Percentiles rank a stretch among this genome's conserved stretches.
Conservation (phyloP, 2,797 vertebrate genomes). For the Eleutherodactylus coqui region DNA sequence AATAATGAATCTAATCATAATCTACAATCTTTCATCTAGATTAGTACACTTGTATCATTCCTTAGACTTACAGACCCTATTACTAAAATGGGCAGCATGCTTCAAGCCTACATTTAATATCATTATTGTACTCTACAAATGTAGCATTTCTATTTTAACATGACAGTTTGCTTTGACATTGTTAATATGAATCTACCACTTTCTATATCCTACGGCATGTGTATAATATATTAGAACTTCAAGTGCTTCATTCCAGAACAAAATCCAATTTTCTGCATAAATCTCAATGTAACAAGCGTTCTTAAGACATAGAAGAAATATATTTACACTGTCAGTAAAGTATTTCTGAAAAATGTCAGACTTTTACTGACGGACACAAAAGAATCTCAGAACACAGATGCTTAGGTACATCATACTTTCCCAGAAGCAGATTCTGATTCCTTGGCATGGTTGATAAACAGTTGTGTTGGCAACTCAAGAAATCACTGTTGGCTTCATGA, state of each 20-base stretch:
- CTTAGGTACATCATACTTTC: slow-evolving; percentile 78
- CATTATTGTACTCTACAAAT: not conserved
- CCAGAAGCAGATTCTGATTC: slow-evolving; percentile 76
- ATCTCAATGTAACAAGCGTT: not conserved
- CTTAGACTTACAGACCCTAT: not conserved
- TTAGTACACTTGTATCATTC: not conserved
- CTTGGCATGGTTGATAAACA: slow-evolving; percentile 75
- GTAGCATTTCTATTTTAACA: not conserved
- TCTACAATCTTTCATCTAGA: not conserved
- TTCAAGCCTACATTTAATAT: not conserved
- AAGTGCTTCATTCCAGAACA: slow-evolving; percentile 6
- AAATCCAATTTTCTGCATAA: slow-evolving; percentile 10
- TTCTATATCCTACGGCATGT: not conserved
- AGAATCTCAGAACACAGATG: slow-evolving; percentile 74
- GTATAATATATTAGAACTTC: slow-evolving; percentile 12
- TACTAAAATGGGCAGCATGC: not conserved
- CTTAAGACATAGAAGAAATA: slow-evolving; percentile 14
- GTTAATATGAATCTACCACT: not conserved
- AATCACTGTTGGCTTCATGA: slow-evolving; percentile 72
- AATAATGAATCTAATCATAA: not conserved
- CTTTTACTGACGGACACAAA: slow-evolving; percentile 19
- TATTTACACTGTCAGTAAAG: slow-evolving; percentile 6
- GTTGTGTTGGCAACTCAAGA: slow-evolving; percentile 73
- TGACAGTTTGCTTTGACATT: slow-evolving; percentile 12
- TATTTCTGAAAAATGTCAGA: slow-evolving; percentile 4